Evolutionary conservation across 2,797 vertebrate genomes (phyloP).

Genomic region (Glossophaga mutica): DNA sequence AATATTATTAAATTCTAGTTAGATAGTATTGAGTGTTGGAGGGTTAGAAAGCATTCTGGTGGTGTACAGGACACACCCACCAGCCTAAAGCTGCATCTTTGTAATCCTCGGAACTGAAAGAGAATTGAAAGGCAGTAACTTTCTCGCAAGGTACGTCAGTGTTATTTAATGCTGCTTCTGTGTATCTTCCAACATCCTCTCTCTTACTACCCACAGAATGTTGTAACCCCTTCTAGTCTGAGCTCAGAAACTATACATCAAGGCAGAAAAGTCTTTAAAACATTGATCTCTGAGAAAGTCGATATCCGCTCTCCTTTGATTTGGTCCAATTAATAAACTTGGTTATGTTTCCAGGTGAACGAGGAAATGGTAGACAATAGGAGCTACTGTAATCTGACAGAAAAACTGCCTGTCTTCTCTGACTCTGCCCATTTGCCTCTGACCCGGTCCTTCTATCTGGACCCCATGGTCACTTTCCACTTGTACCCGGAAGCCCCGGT

Average conservation of each 20-base stretch:
- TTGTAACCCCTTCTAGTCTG: neutral
- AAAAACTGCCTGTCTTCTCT: constrained; percentile 65
- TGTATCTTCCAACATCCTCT: neutral
- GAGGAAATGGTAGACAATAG: constrained; percentile 74
- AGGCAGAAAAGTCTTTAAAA: constrained; percentile 5
- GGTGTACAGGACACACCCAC: neutral
- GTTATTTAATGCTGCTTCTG: neutral
- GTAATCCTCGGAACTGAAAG: neutral
- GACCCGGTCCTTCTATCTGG: constrained; percentile 75
- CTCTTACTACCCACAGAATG: neutral
- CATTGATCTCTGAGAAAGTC: neutral
- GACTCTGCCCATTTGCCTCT: constrained; percentile 73
- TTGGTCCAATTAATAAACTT: constrained; percentile 39
- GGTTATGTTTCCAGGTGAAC: constrained; percentile 75
- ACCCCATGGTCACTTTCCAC: constrained; percentile 73
- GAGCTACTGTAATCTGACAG: constrained; percentile 68
- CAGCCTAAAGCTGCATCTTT: neutral
- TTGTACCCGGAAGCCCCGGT: constrained; percentile 72
- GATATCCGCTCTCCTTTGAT: neutral
- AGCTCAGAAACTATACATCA: neutral
- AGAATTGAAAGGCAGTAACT: neutral
- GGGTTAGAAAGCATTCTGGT: neutral
- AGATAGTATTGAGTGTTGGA: neutral
- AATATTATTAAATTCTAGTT: neutral
- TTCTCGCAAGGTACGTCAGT: neutral